These are phyloP conservation scores for Nipponacmea schrenckii DNA, from an alignment of 2,888 invertebrate species.

Conservation along the genomic window DNA sequence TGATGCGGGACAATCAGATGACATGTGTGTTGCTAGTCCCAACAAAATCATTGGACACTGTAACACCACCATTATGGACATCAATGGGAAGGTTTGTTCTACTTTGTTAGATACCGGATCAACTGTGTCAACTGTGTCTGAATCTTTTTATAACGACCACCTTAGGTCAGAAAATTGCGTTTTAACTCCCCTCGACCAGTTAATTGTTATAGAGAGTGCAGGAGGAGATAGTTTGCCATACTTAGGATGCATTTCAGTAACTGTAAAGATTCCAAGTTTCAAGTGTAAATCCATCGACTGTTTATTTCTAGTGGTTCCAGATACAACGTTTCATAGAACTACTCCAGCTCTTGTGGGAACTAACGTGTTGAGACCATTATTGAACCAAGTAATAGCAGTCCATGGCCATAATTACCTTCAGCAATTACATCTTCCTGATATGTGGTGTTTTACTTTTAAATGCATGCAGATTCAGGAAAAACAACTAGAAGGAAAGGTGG, in stretches of 20 bases:
- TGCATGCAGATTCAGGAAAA: neutral
- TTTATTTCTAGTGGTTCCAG: neutral
- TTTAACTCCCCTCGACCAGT: neutral
- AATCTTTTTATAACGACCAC: too few species aligned
- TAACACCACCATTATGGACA: neutral
- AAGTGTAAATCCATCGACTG: neutral
- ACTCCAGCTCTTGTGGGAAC: neutral
- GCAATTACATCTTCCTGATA: neutral
- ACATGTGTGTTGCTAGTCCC: neutral
- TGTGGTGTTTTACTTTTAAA: neutral
- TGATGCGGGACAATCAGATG: slow-evolving; percentile 1
- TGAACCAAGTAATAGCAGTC: neutral
- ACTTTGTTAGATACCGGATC: neutral
- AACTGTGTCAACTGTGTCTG: neutral
- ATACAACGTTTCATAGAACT: neutral
- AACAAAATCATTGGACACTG: too few species aligned
- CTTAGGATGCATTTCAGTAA: neutral
- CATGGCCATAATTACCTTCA: neutral
- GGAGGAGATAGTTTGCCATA: neutral
- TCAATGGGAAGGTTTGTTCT: neutral
- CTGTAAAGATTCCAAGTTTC: neutral
- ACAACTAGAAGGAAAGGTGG: neutral
- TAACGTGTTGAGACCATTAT: neutral
- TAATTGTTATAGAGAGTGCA: slow-evolving; percentile 1
- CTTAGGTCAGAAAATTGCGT: neutral